These are phyloP conservation scores for Dilophus febrilis DNA, from an alignment of 2,888 invertebrate species.

Conservation along the genomic window DNA sequence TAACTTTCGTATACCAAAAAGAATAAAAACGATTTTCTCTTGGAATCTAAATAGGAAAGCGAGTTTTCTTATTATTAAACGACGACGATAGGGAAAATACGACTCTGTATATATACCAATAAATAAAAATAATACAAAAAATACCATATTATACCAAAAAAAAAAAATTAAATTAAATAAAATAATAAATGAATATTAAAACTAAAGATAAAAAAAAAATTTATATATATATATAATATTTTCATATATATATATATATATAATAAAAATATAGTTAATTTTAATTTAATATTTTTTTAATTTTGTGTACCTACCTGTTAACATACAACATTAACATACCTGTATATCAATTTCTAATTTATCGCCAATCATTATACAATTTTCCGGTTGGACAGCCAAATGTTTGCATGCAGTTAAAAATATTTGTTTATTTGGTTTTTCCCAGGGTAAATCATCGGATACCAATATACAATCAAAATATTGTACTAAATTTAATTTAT, in stretches of 20 bases:
- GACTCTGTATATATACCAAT: too few relatives aligned
- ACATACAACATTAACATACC: conserved; percentile 23
- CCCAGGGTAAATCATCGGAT: conserved; percentile 71
- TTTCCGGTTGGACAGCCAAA: conserved; percentile 53
- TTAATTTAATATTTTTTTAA: background rate
- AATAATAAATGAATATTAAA: background rate
- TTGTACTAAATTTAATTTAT: conserved; percentile 46
- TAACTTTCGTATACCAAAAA: background rate
- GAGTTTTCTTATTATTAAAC: too few relatives aligned
- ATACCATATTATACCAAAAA: background rate
- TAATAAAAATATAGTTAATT: background rate
- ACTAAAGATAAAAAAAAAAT: background rate
- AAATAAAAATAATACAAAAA: too few relatives aligned
- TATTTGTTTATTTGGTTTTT: conserved; percentile 69
- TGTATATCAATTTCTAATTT: conserved; percentile 75
- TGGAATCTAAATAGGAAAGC: too few relatives aligned
- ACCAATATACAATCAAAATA: conserved; percentile 68
- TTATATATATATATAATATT: background rate
- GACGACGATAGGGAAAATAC: too few relatives aligned
- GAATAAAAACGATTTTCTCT: too few relatives aligned
- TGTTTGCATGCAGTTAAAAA: conserved; percentile 65
- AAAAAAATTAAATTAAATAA: background rate
- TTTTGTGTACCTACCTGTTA: background rate
- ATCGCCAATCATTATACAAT: conserved; percentile 77
- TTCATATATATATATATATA: background rate